Conservation (phyloP, 1,140 invertebrate species). For the Lepidurus couesii region DNA sequence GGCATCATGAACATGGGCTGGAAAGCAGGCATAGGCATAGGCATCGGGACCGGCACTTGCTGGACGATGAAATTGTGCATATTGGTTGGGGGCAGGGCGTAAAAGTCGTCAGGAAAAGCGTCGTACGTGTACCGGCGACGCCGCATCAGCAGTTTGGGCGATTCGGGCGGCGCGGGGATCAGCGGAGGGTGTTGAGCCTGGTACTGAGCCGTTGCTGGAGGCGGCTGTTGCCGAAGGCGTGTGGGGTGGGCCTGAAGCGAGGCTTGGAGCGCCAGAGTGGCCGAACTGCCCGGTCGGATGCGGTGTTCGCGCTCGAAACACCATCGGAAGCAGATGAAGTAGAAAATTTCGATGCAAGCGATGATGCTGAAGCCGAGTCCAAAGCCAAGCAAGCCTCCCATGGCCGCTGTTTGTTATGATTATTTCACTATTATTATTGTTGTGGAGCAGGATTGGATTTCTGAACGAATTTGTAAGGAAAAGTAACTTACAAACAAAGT, state of each 20-base stretch:
- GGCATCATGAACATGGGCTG: slow-evolving; percentile 9
- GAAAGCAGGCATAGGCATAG: background rate
- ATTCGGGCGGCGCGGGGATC: background rate
- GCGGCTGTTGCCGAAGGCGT: too few species aligned
- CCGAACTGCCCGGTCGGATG: background rate
- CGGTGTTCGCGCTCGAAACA: slow-evolving; percentile 19
- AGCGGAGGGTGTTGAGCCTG: background rate
- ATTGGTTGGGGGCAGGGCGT: background rate
- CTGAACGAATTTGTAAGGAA: background rate
- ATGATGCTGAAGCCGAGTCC: slow-evolving; percentile 33
- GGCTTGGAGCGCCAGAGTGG: background rate
- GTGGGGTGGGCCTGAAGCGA: background rate
- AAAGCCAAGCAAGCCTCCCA: slow-evolving; percentile 28
- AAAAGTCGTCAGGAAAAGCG: background rate
- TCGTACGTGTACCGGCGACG: background rate
- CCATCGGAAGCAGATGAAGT: slow-evolving; percentile 33
- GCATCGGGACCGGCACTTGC: background rate
- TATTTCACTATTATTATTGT: too few species aligned
- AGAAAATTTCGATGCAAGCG: slow-evolving; percentile 30
- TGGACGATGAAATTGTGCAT: background rate
- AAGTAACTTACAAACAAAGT: background rate
- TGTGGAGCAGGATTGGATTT: too few species aligned
- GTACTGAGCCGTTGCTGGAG: background rate
- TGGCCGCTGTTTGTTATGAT: slow-evolving; percentile 18
- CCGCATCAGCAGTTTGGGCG: background rate